Conservation (phyloP, 2,888 invertebrate species). For the Zonitis immaculata region DNA sequence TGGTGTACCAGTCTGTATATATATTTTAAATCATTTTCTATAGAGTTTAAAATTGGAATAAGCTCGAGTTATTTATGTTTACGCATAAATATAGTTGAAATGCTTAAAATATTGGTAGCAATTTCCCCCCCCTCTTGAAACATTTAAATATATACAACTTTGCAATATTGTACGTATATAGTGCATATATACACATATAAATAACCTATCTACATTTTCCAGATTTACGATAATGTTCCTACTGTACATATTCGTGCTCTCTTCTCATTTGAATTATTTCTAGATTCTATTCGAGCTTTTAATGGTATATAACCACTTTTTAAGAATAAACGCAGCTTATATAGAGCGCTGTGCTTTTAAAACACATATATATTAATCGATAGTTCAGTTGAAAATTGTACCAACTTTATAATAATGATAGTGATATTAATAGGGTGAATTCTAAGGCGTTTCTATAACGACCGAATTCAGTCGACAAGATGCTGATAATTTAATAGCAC, state of each 20-base stretch:
- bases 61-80: constrained; percentile 36
- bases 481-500: constrained; percentile 43
- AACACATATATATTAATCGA: not conserved
- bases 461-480: constrained; percentile 37
- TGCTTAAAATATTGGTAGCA: constrained; percentile 32
- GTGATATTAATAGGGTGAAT: not conserved
- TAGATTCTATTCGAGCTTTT: not conserved
- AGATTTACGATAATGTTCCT: constrained; percentile 17
- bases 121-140: constrained; percentile 6
- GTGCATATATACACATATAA: constrained; percentile 6
- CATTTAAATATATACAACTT: constrained; percentile 5
- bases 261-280: constrained; percentile 1
- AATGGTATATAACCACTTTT: not conserved
- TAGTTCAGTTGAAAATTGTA: not conserved
- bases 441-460: not conserved
- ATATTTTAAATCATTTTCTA: constrained; percentile 34
- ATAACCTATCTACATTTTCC: constrained; percentile 17
- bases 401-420: too few relatives aligned
- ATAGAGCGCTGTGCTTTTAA: not conserved
- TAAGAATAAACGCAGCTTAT: not conserved
- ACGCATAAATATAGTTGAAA: constrained; percentile 33
- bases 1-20: constrained; percentile 23
- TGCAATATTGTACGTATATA: constrained; percentile 1
- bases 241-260: not conserved
- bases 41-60: constrained; percentile 37